Base-by-base conservation (phyloP, 2,888 invertebrate species). In the Amaurobius ferox region DNA sequence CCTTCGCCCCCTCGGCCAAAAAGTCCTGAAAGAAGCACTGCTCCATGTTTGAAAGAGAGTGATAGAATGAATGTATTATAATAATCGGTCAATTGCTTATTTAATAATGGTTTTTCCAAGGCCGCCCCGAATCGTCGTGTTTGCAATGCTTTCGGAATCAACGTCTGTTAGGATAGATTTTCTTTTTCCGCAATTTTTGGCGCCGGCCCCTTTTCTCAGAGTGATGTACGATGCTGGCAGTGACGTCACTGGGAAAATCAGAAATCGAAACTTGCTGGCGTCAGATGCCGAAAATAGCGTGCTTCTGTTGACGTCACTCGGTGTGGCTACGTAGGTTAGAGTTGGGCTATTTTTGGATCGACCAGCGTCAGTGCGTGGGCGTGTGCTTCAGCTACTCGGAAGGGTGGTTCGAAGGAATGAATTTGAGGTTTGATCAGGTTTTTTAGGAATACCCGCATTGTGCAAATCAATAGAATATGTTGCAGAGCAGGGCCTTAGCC, bases 221-320 rank as follows among this genome's bases (percentile, higher is more conserved):
- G 3, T 55, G 55, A 55, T 83, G 76, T 68, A 76, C 76, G 76
- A 76, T 68, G 35, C 83, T 11, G 39, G 35, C 55, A 28, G 26
- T 85, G 83, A 85, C 83, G 83, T 71, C 83, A 77, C 64, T n/a
- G 44, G 19, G 61, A 68, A 55, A 61, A n/a, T 29, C 32, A 35
- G 68, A 77, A 55, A 77, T 72, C 77, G 72, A 85, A 85, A 77
- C 77, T 78, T 67, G 19, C 40, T 85, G 83, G 77, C 83, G 83
- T 85, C 83, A 85, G 62, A 32, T 19, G 28, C 72, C 72, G 55
- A 85, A 71, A 85, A 85, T 85, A 85, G 83, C 55, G 64, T 71
- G 76, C 71, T 71, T 13, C n/a, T 70, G 32, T 44, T 29, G 55
- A 85, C 83, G 83, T 85, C 77, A 85, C 48, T 5, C 1, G 23